Percentiles rank a stretch among this genome's conserved stretches.
These are phyloP conservation scores for Nymphalis urticae DNA, from an alignment of 2,888 invertebrate species.

Conservation along the genomic window DNA sequence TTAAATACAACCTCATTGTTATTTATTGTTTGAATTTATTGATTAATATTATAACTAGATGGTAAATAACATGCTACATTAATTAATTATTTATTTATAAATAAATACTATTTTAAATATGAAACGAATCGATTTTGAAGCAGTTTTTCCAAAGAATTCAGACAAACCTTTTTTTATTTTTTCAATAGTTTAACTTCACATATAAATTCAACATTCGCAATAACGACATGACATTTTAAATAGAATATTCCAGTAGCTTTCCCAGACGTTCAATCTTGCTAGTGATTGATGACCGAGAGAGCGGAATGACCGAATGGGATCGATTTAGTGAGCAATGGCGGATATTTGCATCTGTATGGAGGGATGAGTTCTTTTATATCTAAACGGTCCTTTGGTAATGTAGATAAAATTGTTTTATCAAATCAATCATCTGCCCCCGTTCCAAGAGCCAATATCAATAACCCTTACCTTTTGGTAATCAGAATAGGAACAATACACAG, in stretches of 20 bases:
- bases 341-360: constrained; percentile 74
- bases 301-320: constrained; percentile 72
- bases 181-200: constrained; percentile 8
- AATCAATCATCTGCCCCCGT: background rate
- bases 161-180: too few species aligned
- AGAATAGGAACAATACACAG: too few species aligned
- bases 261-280: constrained; percentile 46
- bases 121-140: too few species aligned
- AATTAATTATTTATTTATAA: too few species aligned
- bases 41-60: too few species aligned
- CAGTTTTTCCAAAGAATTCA: too few species aligned
- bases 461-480: too few species aligned
- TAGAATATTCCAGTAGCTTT: constrained; percentile 39
- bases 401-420: background rate
- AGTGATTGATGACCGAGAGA: constrained; percentile 75
- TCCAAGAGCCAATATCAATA: too few species aligned
- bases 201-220: constrained; percentile 12
- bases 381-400: constrained; percentile 33
- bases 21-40: too few species aligned
- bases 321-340: constrained; percentile 71
- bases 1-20: too few species aligned
- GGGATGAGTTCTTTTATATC: constrained; percentile 41
- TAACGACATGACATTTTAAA: constrained; percentile 33
- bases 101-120: too few species aligned
- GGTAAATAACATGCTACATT: too few species aligned